Conservation (phyloP, 2,113 vertebrate genomes). For the Excalfactoria chinensis region DNA sequence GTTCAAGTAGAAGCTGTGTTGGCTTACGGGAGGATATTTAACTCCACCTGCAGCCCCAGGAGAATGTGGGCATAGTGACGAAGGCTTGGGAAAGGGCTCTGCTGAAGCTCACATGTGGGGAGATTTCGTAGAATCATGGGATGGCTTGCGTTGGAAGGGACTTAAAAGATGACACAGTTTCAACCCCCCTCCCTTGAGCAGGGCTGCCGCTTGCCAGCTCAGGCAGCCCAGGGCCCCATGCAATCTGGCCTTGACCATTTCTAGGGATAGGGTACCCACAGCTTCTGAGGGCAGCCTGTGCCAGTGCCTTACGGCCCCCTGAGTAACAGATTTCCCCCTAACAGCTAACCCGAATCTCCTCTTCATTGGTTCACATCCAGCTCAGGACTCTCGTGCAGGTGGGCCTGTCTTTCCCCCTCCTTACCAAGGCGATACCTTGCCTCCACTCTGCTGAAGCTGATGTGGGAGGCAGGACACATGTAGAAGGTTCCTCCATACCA, state of each 20-base stretch:
- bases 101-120: not conserved
- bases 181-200: not conserved
- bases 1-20: not conserved
- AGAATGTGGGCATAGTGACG: not conserved
- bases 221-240: not conserved
- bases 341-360: not conserved
- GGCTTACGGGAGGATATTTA: not conserved
- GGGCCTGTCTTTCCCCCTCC: not conserved
- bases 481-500: not conserved
- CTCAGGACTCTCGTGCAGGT: fast-evolving
- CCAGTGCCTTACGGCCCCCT: not conserved
- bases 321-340: not conserved
- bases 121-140: not conserved
- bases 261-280: too few species aligned
- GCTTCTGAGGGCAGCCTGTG: not conserved
- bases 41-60: not conserved
- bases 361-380: not conserved
- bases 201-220: not conserved
- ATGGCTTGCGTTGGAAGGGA: not conserved
- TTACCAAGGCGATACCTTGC: fast-evolving
- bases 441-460: not conserved
- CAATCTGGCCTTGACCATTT: not conserved
- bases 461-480: not conserved
- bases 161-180: not conserved
- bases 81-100: not conserved